Evolutionary conservation across 2,888 invertebrate species (phyloP), one percentile per base, ranked within the genome.

Genomic region (Germaria angustata): DNA sequence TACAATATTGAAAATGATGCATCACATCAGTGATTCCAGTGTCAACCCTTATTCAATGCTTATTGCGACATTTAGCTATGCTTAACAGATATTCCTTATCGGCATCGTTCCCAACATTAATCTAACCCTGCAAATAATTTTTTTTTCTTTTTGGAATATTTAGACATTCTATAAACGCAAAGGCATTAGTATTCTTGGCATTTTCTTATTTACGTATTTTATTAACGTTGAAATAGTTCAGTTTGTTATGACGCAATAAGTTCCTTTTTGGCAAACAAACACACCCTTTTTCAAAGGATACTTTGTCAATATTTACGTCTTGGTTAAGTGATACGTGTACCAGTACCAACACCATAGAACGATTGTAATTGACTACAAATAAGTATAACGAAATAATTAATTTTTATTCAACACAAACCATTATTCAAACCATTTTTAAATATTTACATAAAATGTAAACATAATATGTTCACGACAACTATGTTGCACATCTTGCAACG

Each of bases 191-290:
- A 66, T 69, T 51, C 71, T 72, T 71, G 71, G n/a, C 59, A 66
- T 65, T 57, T 61, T 15, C 51, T 36, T 68, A 51, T 59, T 49
- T 72, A 49, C 36, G 59, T 20, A 28, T 57, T 66, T 20, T 66
- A 20, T 76, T 57, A 39, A 11, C 51, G 8, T 51, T 22, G 24
- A 66, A 34, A 39, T 57, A 9, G 13, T 49, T 68, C 24, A 65
- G 41, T 76, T n/a, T 71, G 73, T 71, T 80, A 75, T 71, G 75
- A 65, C 80, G 76, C 76, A 57, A 41, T 69, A 80, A 59, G 34
- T 71, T n/a, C 24, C 22, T 36, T 39, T 63, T 39, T 49, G 17
- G 51, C 17, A 28, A 13, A 36, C 32, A 55, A 22, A 24, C 11
- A 11, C 17, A 66, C 24, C 32, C 34, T 53, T 51, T 49, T 17